phyloP scores from a whole-genome alignment of 2,113 vertebrate genomes.

The Mohoua ochrocephala region DNA sequence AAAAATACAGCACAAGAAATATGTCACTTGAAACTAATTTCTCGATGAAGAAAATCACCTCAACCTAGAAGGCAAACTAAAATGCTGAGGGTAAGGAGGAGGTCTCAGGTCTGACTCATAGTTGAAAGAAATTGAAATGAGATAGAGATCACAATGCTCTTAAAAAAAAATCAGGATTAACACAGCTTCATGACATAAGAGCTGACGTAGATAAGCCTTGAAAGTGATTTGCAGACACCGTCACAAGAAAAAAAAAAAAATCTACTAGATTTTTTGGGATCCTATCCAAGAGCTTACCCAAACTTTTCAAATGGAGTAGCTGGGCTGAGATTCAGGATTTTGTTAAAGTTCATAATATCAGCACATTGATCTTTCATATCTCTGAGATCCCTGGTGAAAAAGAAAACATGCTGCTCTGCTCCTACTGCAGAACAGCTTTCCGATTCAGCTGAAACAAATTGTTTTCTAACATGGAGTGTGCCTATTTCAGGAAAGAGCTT shows the following conservation, averaged over 20 bases:
- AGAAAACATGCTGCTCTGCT: background rate
- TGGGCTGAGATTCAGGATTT: background rate
- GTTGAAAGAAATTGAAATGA: background rate
- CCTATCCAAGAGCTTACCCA: background rate
- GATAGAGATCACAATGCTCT: background rate
- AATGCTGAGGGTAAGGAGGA: background rate
- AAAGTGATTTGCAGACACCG: background rate
- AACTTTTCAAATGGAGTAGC: background rate
- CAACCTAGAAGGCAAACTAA: background rate
- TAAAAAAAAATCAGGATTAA: background rate
- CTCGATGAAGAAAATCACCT: background rate
- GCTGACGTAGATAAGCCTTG: background rate
- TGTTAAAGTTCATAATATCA: background rate
- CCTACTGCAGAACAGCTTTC: background rate
- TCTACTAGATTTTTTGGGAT: background rate
- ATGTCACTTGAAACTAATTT: background rate
- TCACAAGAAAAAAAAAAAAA: background rate
- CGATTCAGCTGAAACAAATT: background rate
- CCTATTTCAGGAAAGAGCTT: background rate
- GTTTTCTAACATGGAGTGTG: background rate
- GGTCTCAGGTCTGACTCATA: background rate
- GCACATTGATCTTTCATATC: background rate
- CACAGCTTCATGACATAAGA: background rate
- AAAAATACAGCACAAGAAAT: background rate
- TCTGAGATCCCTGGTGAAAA: background rate